Conservation (phyloP, 2,113 vertebrate species). For the Micronycteris hirsuta region DNA sequence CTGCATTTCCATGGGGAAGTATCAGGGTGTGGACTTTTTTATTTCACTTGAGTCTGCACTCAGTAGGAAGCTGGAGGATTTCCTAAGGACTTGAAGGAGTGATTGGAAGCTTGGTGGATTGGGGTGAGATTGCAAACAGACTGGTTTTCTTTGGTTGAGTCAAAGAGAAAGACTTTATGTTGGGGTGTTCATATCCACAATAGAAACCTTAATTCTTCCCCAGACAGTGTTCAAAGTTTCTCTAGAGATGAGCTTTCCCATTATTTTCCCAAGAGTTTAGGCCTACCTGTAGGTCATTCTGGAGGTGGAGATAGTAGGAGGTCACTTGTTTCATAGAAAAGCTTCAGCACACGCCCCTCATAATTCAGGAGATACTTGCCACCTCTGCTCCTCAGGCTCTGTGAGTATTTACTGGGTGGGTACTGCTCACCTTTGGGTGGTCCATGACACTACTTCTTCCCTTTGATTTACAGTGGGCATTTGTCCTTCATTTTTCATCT, state of each 20-base stretch:
- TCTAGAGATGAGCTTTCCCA: neutral
- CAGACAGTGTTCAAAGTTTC: neutral
- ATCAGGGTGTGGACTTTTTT: neutral
- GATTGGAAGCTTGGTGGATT: neutral
- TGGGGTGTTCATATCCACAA: neutral
- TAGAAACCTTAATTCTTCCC: slow-evolving; percentile 7
- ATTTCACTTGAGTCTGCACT: neutral
- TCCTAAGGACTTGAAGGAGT: neutral
- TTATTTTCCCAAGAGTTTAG: neutral
- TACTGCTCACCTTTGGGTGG: neutral
- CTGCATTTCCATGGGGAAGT: neutral
- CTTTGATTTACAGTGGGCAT: neutral
- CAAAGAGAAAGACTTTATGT: neutral
- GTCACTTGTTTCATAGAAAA: neutral
- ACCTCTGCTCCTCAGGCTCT: neutral
- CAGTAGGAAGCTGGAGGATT: neutral
- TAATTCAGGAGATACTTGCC: neutral
- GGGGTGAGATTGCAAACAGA: neutral
- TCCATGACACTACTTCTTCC: neutral
- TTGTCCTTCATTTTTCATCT: neutral
- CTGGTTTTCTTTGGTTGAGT: neutral
- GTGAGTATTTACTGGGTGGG: neutral
- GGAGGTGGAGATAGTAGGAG: neutral
- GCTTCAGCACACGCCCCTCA: neutral
- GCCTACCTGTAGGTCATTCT: neutral